These are phyloP conservation scores for Chelidonichthys spinosus DNA, from an alignment of 2,797 vertebrate genomes.

Conservation along the genomic window DNA sequence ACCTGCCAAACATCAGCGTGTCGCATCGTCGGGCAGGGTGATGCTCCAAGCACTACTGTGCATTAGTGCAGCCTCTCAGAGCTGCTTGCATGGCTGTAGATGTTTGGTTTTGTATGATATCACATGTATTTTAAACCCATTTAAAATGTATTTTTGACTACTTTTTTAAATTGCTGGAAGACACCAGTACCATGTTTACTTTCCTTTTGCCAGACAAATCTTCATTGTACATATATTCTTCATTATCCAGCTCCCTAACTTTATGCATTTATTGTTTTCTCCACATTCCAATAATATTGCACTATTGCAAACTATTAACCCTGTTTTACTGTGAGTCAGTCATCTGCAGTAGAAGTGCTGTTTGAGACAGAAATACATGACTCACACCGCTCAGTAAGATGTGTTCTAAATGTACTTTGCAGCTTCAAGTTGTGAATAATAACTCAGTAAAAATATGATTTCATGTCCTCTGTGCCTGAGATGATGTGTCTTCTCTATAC, in stretches of 20 bases:
- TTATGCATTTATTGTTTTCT: slow-evolving; percentile 33
- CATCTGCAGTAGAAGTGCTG: neutral
- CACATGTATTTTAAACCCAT: neutral
- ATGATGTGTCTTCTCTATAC: slow-evolving; percentile 4
- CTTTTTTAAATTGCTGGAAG: slow-evolving; percentile 7
- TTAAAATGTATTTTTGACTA: slow-evolving; percentile 5
- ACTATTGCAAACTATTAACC: slow-evolving; percentile 35
- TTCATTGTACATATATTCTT: slow-evolving; percentile 35
- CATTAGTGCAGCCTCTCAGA: neutral
- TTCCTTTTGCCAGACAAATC: slow-evolving; percentile 56
- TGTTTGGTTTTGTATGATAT: slow-evolving; percentile 2
- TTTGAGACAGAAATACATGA: slow-evolving; percentile 6
- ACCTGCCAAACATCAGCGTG: neutral
- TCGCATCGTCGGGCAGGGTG: neutral
- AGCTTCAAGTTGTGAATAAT: slow-evolving; percentile 18
- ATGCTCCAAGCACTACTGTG: slow-evolving; percentile 1
- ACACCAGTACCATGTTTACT: slow-evolving; percentile 18
- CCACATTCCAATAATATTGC: slow-evolving; percentile 27
- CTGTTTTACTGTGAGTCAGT: slow-evolving; percentile 13
- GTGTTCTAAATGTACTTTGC: slow-evolving; percentile 4
- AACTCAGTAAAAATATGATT: slow-evolving; percentile 14
- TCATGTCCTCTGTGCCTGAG: neutral
- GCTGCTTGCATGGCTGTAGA: neutral
- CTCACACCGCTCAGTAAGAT: neutral
- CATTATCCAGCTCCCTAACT: slow-evolving; percentile 3